Percentiles rank a stretch among this genome's conserved stretches.
Conservation (phyloP, 2,113 vertebrate species). For the Turnix velox region DNA sequence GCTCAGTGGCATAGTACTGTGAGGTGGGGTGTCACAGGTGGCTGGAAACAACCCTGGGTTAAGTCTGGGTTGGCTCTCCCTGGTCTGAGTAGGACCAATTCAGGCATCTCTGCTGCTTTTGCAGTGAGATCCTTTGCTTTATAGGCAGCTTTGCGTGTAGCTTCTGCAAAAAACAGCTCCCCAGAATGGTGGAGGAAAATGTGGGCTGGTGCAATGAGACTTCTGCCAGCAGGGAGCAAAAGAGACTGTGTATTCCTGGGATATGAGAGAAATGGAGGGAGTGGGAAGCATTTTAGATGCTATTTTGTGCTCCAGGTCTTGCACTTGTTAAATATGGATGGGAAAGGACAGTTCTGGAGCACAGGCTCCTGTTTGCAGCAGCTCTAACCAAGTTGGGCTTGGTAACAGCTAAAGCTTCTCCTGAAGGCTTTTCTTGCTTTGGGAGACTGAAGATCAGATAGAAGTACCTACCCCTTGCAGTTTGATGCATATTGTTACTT, state of each 20-base stretch:
- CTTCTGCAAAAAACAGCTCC: background rate
- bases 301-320: background rate
- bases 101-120: background rate
- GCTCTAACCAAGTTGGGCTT: background rate
- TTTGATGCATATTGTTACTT: background rate
- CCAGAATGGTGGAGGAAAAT: background rate
- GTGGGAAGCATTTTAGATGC: background rate
- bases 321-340: background rate
- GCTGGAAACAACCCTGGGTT: background rate
- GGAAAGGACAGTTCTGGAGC: background rate
- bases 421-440: too few relatives aligned
- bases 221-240: background rate
- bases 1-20: rapidly evolving
- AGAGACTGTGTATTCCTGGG: background rate
- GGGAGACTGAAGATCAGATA: background rate
- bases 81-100: rapidly evolving
- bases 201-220: background rate
- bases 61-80: background rate
- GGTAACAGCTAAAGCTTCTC: background rate
- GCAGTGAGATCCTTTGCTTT: background rate
- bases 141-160: background rate
- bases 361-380: background rate
- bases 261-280: background rate
- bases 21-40: background rate
- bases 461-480: background rate